Percentiles rank a stretch among this genome's conserved stretches.
Evolutionary conservation across 2,113 vertebrate species (phyloP).

Genomic region (Cnemophilus loriae): DNA sequence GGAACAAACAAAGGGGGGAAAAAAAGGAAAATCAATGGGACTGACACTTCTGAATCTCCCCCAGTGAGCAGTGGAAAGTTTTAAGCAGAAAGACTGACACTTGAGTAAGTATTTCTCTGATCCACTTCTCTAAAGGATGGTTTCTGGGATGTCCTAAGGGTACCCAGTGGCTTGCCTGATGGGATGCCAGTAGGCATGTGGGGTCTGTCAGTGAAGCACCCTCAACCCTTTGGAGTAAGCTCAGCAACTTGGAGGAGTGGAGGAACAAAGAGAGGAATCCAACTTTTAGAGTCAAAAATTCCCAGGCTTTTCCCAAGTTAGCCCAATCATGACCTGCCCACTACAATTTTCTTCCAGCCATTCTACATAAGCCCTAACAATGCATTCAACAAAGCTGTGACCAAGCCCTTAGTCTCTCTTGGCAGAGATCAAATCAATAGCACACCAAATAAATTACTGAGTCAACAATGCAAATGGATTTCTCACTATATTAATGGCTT

Average conservation of each 20-base stretch:
- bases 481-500: neutral
- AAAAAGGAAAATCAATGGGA: neutral
- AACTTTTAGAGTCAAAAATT: neutral
- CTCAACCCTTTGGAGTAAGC: neutral
- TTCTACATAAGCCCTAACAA: neutral
- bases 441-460: slow-evolving; percentile 2
- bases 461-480: neutral
- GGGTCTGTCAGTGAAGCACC: accelerated
- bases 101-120: neutral
- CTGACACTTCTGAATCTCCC: neutral
- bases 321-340: neutral
- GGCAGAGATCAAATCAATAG: neutral
- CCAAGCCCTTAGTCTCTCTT: neutral
- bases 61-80: neutral
- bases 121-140: neutral
- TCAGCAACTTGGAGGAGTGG: neutral
- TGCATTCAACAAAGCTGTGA: neutral
- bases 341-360: neutral
- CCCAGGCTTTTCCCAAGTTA: neutral
- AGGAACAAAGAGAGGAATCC: neutral
- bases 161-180: neutral
- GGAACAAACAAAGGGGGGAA: neutral
- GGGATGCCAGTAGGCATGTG: too few relatives aligned
- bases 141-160: neutral
- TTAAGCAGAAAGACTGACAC: neutral